These are phyloP conservation scores for Platysternon megacephalum DNA, from an alignment of 2,113 vertebrate genomes.

Conservation along the genomic window DNA sequence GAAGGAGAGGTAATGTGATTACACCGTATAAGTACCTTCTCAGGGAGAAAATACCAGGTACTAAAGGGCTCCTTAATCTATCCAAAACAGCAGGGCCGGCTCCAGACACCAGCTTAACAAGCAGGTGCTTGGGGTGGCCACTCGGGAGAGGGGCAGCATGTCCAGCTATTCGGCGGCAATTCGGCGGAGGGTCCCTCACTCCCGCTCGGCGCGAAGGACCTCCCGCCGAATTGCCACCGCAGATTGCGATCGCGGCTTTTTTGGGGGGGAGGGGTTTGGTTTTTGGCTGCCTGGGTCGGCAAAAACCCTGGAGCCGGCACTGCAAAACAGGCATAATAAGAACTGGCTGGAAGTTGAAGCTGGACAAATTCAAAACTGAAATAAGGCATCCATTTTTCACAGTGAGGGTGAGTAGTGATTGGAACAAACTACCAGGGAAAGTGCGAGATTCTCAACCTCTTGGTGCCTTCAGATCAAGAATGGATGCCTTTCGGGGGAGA, in stretches of 20 bases:
- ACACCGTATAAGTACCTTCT: neutral
- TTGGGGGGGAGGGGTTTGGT: no score
- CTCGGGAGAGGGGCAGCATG: no score
- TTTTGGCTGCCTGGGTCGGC: no score
- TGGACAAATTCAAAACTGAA: conserved; percentile 38
- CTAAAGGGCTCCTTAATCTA: neutral
- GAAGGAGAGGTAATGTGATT: conserved; percentile 50
- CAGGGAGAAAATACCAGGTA: neutral
- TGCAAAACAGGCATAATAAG: neutral
- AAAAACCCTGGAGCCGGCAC: no score
- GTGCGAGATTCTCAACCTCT: neutral
- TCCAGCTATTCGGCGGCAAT: no score
- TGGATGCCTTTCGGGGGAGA: accelerated
- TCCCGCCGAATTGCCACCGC: no score
- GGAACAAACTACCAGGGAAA: accelerated
- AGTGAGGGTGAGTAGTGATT: neutral
- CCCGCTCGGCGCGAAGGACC: no score
- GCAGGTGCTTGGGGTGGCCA: no score
- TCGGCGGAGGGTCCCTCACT: no score
- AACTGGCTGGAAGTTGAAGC: neutral
- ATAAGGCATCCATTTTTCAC: neutral
- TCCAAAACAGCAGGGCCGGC: conserved; percentile 6
- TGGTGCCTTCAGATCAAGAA: accelerated
- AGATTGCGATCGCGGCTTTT: no score
- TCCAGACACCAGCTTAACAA: no score